Evolutionary conservation across 2,888 invertebrate species (phyloP).

Genomic region (Latheticus oryzae): DNA sequence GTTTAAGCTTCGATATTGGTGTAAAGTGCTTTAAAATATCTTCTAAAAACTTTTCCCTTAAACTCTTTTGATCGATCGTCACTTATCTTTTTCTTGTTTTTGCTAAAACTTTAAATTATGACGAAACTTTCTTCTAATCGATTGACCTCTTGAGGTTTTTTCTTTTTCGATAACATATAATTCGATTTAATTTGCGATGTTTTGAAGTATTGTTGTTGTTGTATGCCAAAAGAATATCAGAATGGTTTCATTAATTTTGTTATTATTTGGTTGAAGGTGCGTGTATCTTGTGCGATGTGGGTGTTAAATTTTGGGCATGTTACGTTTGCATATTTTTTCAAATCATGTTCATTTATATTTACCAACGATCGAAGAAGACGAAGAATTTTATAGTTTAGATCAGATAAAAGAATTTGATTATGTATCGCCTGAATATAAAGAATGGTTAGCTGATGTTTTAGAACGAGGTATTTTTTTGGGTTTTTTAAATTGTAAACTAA

Average conservation of each 20-base stretch:
- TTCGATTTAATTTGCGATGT: conserved; percentile 9
- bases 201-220: conserved; percentile 16
- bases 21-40: background rate
- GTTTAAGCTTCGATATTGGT: background rate
- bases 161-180: too few species aligned
- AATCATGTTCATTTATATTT: conserved; percentile 77
- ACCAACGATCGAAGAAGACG: conserved; percentile 70
- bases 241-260: conserved; percentile 2
- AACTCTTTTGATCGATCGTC: too few species aligned
- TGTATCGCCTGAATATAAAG: conserved; percentile 81
- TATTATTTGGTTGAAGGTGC: conserved; percentile 2
- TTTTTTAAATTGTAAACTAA: conserved; percentile 5
- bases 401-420: conserved; percentile 90
- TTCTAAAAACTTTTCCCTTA: too few species aligned
- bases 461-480: conserved; percentile 63
- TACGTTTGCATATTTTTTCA: conserved; percentile 87
- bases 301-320: conserved; percentile 83
- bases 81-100: too few species aligned
- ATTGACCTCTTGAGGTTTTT: conserved; percentile 27
- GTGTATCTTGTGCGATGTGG: conserved; percentile 45
- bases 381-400: conserved; percentile 81
- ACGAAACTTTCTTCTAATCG: conserved; percentile 23
- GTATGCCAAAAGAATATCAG: too few species aligned
- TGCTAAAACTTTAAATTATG: conserved; percentile 7
- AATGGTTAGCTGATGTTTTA: conserved; percentile 79